Conservation (phyloP, 2,113 vertebrate genomes). For the chimpanzee (Pan troglodytes) region NHGRI_mPanTro3-v2.1_pri NC_072416.2:56877001-56877500, state of each 20-base stretch:
- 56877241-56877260: not conserved
- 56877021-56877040: not conserved
- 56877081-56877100: not conserved
- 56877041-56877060: not conserved
- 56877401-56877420: not conserved
- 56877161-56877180: not conserved
- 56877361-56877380: not conserved
- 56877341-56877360: not conserved
- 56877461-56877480: not conserved
- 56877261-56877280: constrained; percentile 16
- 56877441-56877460: constrained; percentile 42
- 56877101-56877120: not conserved
- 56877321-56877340: not conserved
- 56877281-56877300: not conserved
- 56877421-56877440: not conserved
- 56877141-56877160: constrained; percentile 53
- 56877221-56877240: not conserved
- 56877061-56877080: not conserved
- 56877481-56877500: not conserved
- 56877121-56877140: not conserved
- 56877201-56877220: not conserved
- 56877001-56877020: not conserved
- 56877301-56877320: not conserved
- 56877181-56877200: not conserved
- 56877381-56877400: not conserved